These are phyloP conservation scores for Semotilus atromaculatus DNA, from an alignment of 2,797 vertebrate genomes.

Conservation along the genomic window DNA sequence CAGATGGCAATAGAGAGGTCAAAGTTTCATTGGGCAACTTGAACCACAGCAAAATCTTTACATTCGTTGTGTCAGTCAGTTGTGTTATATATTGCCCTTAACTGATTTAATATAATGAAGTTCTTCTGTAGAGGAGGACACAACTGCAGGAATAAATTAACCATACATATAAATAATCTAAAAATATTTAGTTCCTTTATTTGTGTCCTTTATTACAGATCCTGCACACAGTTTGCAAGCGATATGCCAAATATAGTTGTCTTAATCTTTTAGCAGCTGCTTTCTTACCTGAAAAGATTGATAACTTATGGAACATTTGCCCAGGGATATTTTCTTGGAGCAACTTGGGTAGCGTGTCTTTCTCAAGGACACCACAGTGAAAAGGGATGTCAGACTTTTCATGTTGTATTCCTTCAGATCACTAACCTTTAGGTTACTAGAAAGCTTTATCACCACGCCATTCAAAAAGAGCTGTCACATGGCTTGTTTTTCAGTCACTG, in stretches of 20 bases:
- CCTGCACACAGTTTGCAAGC: not conserved
- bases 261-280: not conserved
- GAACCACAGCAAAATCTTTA: not conserved
- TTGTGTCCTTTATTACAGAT: not conserved
- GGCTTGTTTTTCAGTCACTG: not conserved
- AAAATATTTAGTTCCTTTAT: constrained; percentile 29
- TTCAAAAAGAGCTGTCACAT: not conserved
- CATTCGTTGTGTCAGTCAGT: not conserved
- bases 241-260: not conserved
- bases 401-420: not conserved
- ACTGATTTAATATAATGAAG: not conserved
- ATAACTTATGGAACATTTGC: not conserved
- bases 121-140: not conserved
- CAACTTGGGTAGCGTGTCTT: not conserved
- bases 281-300: not conserved
- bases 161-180: not conserved
- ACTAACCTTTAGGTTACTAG: not conserved
- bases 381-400: not conserved
- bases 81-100: not conserved
- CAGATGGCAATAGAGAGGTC: not conserved
- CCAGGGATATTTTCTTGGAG: not conserved
- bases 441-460: not conserved
- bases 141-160: not conserved
- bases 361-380: not conserved
- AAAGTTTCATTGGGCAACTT: not conserved